Base-by-base conservation (phyloP, 1,140 invertebrate species). In the Polypedilum vanderplanki region DNA sequence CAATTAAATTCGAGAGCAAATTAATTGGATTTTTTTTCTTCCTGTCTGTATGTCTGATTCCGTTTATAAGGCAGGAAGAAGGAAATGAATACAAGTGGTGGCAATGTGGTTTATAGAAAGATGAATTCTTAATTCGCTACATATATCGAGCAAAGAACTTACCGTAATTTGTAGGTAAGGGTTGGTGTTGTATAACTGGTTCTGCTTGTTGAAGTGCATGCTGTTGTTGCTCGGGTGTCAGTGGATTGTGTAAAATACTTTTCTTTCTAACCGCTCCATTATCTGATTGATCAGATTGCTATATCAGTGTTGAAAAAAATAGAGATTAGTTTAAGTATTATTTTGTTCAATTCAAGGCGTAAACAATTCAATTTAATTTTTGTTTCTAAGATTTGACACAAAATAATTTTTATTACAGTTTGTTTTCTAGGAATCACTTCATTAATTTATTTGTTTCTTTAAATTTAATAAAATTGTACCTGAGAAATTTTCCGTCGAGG, bases 211-310 rank as follows among this genome's bases (percentile, higher is more conserved):
- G 65, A 70, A 70, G 65, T 70, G 65, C 65, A 20, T 70, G 65
- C 4, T 70, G 65, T 10, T 70, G 65, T 70, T 70, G 65, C 18
- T 70, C 17, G 8, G 17, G 65, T 18, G 65, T 70, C n/a, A 70
- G 65, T 18, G 65, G 65, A 70, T 70, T 70, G 17, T 70, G 65
- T 9, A 70, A 22, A 10, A 70, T 70, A 79, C 88, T 89, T 80
- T 89, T 88, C 76, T 87, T 87, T 77, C 88, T 83, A 65, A 87
- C 86, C 7, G 88, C 88, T 74, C 86, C 86, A 12, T 81, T 78
- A 79, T 83, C 81, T 9, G 79, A 79, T 65, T 80, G 79, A 8
- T 82, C 80, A 1, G 83, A 81, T 70, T 20, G 17, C 65, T 70
- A 20, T 33, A 33, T 33, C 24, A 33, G 5, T 33, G 24, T 57